Percentiles rank a stretch among this genome's conserved stretches.
Evolutionary conservation across 2,113 vertebrate species (phyloP).

Genomic region (Corythaeola cristata): DNA sequence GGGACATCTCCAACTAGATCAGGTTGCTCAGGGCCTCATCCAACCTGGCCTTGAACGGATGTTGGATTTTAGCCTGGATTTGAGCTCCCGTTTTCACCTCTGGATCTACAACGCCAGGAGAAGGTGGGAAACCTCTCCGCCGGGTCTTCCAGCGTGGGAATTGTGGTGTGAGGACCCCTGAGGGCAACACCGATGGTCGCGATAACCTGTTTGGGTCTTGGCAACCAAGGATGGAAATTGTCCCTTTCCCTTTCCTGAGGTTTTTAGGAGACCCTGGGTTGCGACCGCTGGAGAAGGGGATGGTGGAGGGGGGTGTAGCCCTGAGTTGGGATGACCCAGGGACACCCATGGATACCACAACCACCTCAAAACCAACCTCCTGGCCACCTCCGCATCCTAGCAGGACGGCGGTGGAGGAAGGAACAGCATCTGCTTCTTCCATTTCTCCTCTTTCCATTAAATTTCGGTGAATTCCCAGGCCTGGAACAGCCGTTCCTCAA

Average conservation of each 20-base stretch:
- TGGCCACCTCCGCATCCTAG: not conserved
- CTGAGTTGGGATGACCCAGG: not conserved
- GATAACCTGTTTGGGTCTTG: not conserved
- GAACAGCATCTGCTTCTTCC: rapidly evolving
- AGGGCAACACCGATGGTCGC: not conserved
- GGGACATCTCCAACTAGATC: too few relatives aligned
- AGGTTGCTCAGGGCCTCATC: too few relatives aligned
- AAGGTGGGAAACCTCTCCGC: not conserved
- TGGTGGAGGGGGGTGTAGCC: too few relatives aligned
- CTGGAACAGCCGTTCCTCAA: not conserved
- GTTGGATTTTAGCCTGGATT: not conserved
- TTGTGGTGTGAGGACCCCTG: not conserved
- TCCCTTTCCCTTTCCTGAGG: not conserved
- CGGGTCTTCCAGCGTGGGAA: not conserved
- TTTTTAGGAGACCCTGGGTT: not conserved
- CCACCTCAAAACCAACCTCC: not conserved
- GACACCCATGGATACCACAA: not conserved
- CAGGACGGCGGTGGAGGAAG: not conserved
- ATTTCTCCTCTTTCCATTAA: not conserved
- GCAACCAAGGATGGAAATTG: not conserved
- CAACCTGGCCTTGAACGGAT: too few relatives aligned
- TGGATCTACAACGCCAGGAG: not conserved
- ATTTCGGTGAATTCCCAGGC: not conserved
- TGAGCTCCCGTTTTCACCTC: not conserved
- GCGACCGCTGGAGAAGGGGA: not conserved